Conservation (phyloP, 2,888 invertebrate genomes). For the Schrankia costaestrigalis region DNA sequence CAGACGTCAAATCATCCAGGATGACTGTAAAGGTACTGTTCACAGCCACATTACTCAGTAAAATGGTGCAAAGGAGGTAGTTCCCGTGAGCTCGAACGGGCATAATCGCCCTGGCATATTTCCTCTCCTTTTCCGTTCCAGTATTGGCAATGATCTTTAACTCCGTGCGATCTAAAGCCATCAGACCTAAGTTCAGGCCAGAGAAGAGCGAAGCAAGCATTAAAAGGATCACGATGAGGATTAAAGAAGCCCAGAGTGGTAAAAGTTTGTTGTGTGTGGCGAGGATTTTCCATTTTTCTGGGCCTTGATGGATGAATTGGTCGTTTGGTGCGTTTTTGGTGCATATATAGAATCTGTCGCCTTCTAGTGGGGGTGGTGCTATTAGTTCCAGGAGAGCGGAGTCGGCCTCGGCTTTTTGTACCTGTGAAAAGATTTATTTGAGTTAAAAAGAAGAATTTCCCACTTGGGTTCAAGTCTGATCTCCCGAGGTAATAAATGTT, state of each 20-base stretch:
- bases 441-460: not conserved
- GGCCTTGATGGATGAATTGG: conserved; percentile 84
- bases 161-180: conserved; percentile 97
- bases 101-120: conserved; percentile 93
- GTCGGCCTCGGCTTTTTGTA: conserved; percentile 34
- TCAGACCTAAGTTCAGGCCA: conserved; percentile 96
- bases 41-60: conserved; percentile 93
- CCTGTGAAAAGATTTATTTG: conserved; percentile 31
- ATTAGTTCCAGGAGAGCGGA: conserved; percentile 52
- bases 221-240: conserved; percentile 87
- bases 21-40: conserved; percentile 98
- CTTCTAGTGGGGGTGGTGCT: conserved; percentile 57
- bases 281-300: conserved; percentile 82
- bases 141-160: conserved; percentile 96
- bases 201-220: conserved; percentile 97
- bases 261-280: conserved; percentile 85
- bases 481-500: too few relatives aligned
- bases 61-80: conserved; percentile 92
- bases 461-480: too few relatives aligned
- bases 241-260: conserved; percentile 89
- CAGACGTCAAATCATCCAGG: conserved; percentile 96
- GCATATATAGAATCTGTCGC: conserved; percentile 66
- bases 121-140: conserved; percentile 90
- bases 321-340: conserved; percentile 41
- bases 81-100: conserved; percentile 97